phyloP scores from a whole-genome alignment of 2,888 invertebrate species.

The Mythimna ferrago region DNA sequence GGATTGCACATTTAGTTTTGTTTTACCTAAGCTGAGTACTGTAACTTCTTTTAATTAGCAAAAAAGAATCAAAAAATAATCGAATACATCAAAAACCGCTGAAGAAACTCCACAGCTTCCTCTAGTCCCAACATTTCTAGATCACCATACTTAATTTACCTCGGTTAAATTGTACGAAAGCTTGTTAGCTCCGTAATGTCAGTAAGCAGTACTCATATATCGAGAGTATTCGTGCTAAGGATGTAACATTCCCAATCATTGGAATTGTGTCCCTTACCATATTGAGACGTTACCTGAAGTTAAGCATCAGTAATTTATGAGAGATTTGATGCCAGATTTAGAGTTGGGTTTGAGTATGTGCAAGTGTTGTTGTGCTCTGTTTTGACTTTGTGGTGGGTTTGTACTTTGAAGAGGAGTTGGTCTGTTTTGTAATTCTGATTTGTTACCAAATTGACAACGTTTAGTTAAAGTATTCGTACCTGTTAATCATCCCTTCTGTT shows the following conservation, averaged over 20 bases:
- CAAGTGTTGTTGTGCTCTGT: slow-evolving; percentile 8
- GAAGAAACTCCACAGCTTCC: slow-evolving; percentile 29
- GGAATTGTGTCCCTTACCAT: slow-evolving; percentile 67
- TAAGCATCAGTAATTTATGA: slow-evolving; percentile 49
- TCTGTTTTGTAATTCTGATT: not conserved
- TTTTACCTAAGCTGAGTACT: not conserved
- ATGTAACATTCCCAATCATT: slow-evolving; percentile 65
- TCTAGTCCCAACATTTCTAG: slow-evolving; percentile 38
- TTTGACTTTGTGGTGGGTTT: not conserved
- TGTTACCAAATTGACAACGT: too few species aligned
- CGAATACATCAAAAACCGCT: not conserved
- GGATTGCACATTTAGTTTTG: not conserved
- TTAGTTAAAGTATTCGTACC: not conserved
- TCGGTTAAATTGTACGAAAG: slow-evolving; percentile 55
- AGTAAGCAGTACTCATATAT: slow-evolving; percentile 50
- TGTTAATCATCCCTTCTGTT: not conserved
- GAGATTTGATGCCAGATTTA: slow-evolving; percentile 40
- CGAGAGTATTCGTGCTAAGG: slow-evolving; percentile 62
- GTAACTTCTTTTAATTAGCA: too few species aligned
- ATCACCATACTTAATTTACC: slow-evolving; percentile 50
- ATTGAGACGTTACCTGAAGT: slow-evolving; percentile 62
- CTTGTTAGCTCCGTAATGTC: slow-evolving; percentile 63
- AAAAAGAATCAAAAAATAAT: too few species aligned
- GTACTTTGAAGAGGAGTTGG: too few species aligned
- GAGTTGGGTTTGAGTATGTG: slow-evolving; percentile 25